Evolutionary conservation across 2,888 invertebrate genomes (phyloP), one percentile per base, ranked within the genome.

Genomic region (Nycteola revayana): DNA sequence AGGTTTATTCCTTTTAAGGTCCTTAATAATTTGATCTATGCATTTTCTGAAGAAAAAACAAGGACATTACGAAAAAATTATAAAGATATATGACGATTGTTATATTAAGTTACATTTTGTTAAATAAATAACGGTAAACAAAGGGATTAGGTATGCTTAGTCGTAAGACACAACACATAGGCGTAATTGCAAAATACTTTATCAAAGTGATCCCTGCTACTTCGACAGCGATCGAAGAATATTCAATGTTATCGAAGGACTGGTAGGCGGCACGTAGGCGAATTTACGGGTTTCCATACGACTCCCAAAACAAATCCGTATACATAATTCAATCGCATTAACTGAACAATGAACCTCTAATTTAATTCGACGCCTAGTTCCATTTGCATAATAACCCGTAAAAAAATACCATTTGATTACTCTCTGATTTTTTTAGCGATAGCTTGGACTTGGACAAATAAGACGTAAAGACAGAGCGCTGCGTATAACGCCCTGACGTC

Each of bases 211-310:
- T 42, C 29, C 28, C 32, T 37, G 41, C 33, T n/a, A n/a, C n/a
- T 42, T 57, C 49, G 55, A 49, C 44, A 46, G 28, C 48, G 42
- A 39, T 43, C 32, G 42, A 47, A 48, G 42, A 37, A 48, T 28
- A 37, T 39, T 47, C 40, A 49, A 37, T 49, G 30, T 9, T 11
- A 32, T 17, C 20, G 26, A 42, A 35, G 27, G 34, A 10, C 42
- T 32, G 22, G 75, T 75, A 62, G 75, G 76, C 55, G 67, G 56
- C 29, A 57, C 55, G 76, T 75, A 71, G 76, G 74, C 72, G 72
- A 60, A 41, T 38, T 36, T 43, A 51, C 48, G 51, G 47, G 44
- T 47, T 48, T 51, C 52, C 51, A 58, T 40, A 47, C 53, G 48
- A 60, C 59, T 58, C 54, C 47, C 60, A 49, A 62, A 66, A 59